Base-by-base conservation (phyloP, 1,140 invertebrate species). In the Bilobella aurantiaca region DNA sequence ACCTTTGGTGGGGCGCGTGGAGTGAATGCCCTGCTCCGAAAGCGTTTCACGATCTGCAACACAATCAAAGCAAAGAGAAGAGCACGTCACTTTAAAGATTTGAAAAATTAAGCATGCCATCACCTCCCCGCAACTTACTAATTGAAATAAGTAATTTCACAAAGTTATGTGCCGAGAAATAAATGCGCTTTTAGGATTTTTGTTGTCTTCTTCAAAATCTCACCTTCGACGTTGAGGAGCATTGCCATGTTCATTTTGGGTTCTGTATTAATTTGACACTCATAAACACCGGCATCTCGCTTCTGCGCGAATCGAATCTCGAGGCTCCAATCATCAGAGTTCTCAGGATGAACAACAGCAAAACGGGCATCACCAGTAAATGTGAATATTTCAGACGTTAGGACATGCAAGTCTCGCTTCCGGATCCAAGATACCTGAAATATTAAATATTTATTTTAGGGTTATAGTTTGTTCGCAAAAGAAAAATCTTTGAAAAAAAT, bases 241-340 rank as follows among this genome's bases (percentile, higher is more conserved):
- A 90, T 84, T 31, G 87, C 86, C 79, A 89, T 83, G 75, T 87
- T 90, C 76, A 89, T 88, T 77, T 90, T 91, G 16, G 89, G 89
- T 74, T 92, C 89, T 1, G 89, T 91, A 70, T 81, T 81, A 76
- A 76, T 75, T 72, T 81, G 79, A 68, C 80, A 82, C 66, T 81
- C 90, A 79, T 94, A 96, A 46, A 90, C 84, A 0, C 91, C 92
- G 1, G 85, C 88, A 75, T 96, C 91, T 37, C 86, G 79, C 65
- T 85, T 82, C 77, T 94, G 90, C 2, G 93, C 87, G 75, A 89
- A 93, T 71, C 87, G 86, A 69, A 96, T 89, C 78, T 87, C 85
- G 66, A 96, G 83, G 75, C 89, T 88, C 91, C 92, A 96, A 75
- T 94, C 90, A 72, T 94, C 88, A n/a, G 86, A 87, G 18, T 84